Evolutionary conservation across 2,797 vertebrate species (phyloP).

Genomic region (Characodon lateralis): DNA sequence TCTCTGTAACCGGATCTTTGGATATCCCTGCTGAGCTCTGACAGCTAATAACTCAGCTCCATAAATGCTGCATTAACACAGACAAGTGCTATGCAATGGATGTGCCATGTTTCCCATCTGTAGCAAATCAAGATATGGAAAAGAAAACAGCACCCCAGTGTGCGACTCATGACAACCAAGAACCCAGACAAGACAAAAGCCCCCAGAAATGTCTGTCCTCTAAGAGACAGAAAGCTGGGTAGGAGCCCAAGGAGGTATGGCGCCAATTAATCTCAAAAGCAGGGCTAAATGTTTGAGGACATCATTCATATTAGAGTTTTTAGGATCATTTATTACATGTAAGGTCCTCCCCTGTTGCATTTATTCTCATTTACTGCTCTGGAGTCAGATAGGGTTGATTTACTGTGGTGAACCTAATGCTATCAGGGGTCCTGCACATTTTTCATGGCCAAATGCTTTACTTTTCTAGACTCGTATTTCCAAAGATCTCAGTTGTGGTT

Average conservation of each 20-base stretch:
- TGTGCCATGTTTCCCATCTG: background rate
- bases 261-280: background rate
- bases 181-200: background rate
- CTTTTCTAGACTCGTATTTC: background rate
- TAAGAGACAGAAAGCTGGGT: background rate
- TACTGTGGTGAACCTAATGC: background rate
- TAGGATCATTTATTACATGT: background rate
- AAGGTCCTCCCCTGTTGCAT: background rate
- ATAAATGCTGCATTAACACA: background rate
- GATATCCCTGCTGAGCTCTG: background rate
- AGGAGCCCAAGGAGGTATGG: background rate
- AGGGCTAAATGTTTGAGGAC: background rate
- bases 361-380: background rate
- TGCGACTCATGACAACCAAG: background rate
- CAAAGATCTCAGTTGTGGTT: background rate
- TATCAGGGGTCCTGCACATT: no score
- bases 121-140: slow-evolving; percentile 3
- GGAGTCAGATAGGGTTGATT: background rate
- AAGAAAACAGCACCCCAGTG: slow-evolving; percentile 7
- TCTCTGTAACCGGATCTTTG: background rate
- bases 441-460: background rate
- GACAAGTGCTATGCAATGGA: background rate
- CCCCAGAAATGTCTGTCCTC: background rate
- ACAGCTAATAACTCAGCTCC: background rate
- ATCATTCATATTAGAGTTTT: slow-evolving; percentile 4